Evolutionary conservation across 2,888 invertebrate species (phyloP), one percentile per base, ranked within the genome.

Genomic region (Lottia scabra): DNA sequence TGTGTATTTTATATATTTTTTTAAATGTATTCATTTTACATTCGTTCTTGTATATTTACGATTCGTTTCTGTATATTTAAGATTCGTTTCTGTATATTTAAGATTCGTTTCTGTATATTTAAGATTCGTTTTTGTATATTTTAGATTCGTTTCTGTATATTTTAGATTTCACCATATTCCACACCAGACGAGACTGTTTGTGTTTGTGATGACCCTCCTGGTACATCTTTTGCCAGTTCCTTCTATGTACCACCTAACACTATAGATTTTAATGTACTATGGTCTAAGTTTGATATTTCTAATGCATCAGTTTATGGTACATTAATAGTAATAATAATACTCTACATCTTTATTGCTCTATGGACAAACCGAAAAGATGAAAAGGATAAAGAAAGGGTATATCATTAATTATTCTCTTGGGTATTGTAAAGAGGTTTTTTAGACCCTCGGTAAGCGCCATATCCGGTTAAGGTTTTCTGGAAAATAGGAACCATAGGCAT

Each of bases 221-320:
- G 87, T 66, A 85, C 85, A 6, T 81, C 84, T 8, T 85, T 87
- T 68, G 84, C 84, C 12, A 81, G 83, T 16, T 82, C 83, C 72
- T 82, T 85, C 64, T 81, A 76, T 15, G 85, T 85, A 12, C 83
- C 86, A 3, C 83, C 84, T 3, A 86, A 86, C 75, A 83, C 83
- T 13, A 86, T 86, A 66, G 82, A 86, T 81, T 86, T 86, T 75
- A 76, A 68, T 45, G 85, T 81, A 2, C 84, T 86, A 27, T 83
- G 77, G 74, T 63, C 66, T 15, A 82, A 80, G 73, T 87, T 86
- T 73, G 83, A 84, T 63, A 78, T 86, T 65, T 71, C 78, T 46
- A 84, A 85, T 73, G 90, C 90, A 72, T 82, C 88, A 0, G 87
- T 88, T 16, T 85, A 89, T 68, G 87, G 87, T 69, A 75, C 84